Percentiles rank a stretch among this genome's conserved stretches.
Conservation (phyloP, 1,140 invertebrate genomes). For the Hyles vespertilio region DNA sequence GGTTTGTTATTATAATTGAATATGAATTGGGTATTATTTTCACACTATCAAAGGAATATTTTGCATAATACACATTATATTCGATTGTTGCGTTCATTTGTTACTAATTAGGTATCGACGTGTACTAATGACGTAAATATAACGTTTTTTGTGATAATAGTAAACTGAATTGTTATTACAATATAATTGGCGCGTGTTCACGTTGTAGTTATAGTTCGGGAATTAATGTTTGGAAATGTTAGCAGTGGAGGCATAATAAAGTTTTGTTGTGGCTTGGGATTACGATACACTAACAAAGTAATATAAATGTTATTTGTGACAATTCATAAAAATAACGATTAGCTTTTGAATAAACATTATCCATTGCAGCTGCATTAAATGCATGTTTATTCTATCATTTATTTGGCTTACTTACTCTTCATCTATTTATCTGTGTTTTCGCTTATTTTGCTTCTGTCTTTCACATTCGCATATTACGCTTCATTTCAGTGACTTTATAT, state of each 20-base stretch:
- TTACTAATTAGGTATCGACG: too few relatives aligned
- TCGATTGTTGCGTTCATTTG: too few relatives aligned
- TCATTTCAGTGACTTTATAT: conserved; percentile 3
- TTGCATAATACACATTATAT: too few relatives aligned
- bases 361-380: conserved; percentile 69
- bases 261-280: conserved; percentile 73
- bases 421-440: conserved; percentile 16
- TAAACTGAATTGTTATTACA: too few relatives aligned
- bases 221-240: conserved; percentile 32
- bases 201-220: too few relatives aligned
- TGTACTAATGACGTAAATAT: too few relatives aligned
- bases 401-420: conserved; percentile 34
- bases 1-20: too few relatives aligned
- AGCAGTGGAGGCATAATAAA: conserved; percentile 46
- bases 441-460: conserved; percentile 8
- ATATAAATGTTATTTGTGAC: conserved; percentile 23
- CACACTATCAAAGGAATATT: too few relatives aligned
- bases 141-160: too few relatives aligned
- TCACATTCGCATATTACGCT: conserved; percentile 5
- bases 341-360: conserved; percentile 50
- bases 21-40: too few relatives aligned
- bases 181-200: too few relatives aligned
- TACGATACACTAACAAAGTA: conserved; percentile 39
- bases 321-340: conserved; percentile 45
- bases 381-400: conserved; percentile 40